Evolutionary conservation across 2,888 invertebrate species (phyloP).

Genomic region (Torymus auratus): DNA sequence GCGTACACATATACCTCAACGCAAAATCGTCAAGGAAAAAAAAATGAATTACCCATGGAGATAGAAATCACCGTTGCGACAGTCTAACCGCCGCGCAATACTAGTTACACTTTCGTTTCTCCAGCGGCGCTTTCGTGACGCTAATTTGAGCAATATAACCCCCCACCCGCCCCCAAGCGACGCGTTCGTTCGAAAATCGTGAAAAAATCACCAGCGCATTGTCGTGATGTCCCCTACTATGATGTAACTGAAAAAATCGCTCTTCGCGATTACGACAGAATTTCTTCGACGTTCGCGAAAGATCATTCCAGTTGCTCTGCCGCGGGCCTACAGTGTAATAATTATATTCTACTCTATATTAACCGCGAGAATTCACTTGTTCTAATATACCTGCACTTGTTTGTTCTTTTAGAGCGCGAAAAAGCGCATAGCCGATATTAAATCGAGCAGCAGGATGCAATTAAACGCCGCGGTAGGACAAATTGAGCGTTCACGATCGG

Average conservation of each 20-base stretch:
- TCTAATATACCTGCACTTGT: too few species aligned
- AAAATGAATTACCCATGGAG: conserved; percentile 16
- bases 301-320: too few species aligned
- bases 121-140: conserved; percentile 42
- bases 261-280: too few species aligned
- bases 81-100: too few species aligned
- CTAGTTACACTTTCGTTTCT: too few species aligned
- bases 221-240: too few species aligned
- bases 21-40: conserved; percentile 8
- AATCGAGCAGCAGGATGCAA: background rate
- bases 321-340: too few species aligned
- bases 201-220: background rate
- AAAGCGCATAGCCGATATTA: background rate
- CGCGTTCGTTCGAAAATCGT: background rate
- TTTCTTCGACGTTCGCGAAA: too few species aligned
- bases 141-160: conserved; percentile 40
- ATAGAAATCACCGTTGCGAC: conserved; percentile 47
- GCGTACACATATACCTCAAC: background rate
- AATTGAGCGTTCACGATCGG: conserved; percentile 36
- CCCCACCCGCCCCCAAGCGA: too few species aligned
- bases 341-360: too few species aligned
- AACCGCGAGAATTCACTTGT: too few species aligned
- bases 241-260: too few species aligned
- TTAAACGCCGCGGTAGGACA: conserved; percentile 35
- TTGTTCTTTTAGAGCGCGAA: background rate